phyloP scores from a whole-genome alignment of 2,113 vertebrate species.

The Mungos mungo region DNA sequence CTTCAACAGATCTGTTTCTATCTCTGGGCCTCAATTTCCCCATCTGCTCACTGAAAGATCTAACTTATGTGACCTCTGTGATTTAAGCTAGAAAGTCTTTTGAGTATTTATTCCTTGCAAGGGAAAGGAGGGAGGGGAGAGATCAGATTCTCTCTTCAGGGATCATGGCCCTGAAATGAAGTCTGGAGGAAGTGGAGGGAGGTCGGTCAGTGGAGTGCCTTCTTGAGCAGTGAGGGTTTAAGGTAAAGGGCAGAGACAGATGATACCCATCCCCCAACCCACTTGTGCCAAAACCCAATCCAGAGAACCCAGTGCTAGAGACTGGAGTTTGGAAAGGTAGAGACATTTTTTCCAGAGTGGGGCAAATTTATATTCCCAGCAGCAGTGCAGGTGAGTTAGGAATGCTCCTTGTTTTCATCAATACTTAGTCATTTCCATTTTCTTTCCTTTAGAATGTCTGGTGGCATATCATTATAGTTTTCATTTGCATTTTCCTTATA shows the following conservation, averaged over 20 bases:
- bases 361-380: background rate
- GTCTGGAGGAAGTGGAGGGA: background rate
- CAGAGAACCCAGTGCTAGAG: background rate
- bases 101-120: background rate
- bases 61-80: background rate
- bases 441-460: background rate
- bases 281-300: background rate
- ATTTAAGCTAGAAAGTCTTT: background rate
- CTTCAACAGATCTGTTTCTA: background rate
- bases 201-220: accelerated
- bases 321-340: background rate
- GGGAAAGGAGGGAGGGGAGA: background rate
- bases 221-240: background rate
- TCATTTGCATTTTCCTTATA: background rate
- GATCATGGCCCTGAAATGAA: background rate
- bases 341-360: background rate
- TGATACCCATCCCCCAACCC: background rate
- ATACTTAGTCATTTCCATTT: background rate
- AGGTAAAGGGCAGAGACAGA: constrained; percentile 3
- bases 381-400: background rate
- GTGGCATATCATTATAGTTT: background rate
- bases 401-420: background rate
- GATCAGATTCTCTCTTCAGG: background rate
- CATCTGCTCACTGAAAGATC: background rate
- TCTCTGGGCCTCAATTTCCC: background rate